These are phyloP conservation scores for Siniperca obscura DNA, from an alignment of 2,797 vertebrate genomes.

Conservation along the genomic window DNA sequence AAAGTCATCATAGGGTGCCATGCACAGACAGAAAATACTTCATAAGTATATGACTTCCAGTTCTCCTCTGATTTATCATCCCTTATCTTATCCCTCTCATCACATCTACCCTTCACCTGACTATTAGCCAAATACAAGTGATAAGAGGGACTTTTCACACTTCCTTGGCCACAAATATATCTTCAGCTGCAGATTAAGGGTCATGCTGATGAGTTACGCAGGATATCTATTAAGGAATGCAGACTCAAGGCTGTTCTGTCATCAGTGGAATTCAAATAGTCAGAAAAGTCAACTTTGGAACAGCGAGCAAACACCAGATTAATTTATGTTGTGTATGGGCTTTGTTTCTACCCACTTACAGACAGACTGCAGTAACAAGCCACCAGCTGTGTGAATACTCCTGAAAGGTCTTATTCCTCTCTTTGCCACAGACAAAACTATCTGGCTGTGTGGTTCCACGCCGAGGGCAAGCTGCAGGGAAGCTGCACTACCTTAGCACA, in stretches of 20 bases:
- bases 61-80: slow-evolving; percentile 56
- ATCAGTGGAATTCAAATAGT: slow-evolving; percentile 48
- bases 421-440: slow-evolving; percentile 63
- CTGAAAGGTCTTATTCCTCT: slow-evolving; percentile 53
- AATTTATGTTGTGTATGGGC: slow-evolving; percentile 33
- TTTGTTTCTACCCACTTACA: slow-evolving; percentile 39
- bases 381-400: slow-evolving; percentile 44
- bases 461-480: slow-evolving; percentile 53
- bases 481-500: slow-evolving; percentile 29
- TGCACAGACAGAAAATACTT: slow-evolving; percentile 41
- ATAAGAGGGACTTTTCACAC: slow-evolving; percentile 41
- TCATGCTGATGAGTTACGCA: slow-evolving; percentile 28
- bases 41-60: slow-evolving; percentile 33
- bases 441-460: slow-evolving; percentile 38
- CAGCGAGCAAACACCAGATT: slow-evolving; percentile 25
- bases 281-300: slow-evolving; percentile 29
- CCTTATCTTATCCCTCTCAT: slow-evolving; percentile 60
- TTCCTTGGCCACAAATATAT: neutral
- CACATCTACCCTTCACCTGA: slow-evolving; percentile 44
- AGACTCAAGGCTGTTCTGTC: slow-evolving; percentile 35
- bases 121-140: slow-evolving; percentile 39
- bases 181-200: slow-evolving; percentile 40
- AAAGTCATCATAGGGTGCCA: neutral
- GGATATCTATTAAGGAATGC: slow-evolving; percentile 30
- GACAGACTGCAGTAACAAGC: slow-evolving; percentile 45